Evolutionary conservation across 35 echinoderm and acorn worm species (phyloP).

Genomic region (Ophiothrix spiculata): DNA sequence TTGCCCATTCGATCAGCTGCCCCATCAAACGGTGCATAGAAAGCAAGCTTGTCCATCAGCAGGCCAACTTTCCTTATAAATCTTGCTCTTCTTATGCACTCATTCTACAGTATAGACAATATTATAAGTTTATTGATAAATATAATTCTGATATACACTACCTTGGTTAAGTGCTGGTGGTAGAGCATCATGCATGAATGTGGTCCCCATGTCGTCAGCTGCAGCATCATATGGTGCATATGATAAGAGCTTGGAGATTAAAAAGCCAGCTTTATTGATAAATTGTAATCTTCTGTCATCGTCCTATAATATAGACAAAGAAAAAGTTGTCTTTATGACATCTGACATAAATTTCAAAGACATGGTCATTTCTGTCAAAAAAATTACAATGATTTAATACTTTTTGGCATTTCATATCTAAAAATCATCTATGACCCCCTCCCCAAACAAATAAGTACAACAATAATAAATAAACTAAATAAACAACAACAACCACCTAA

Average conservation of each 20-base stretch:
- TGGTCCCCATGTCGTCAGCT: conserved; percentile 69
- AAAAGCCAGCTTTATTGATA: conserved; percentile 49
- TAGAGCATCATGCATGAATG: conserved; percentile 71
- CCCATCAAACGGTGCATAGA: conserved; percentile 68
- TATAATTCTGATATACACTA: not conserved
- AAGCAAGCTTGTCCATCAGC: conserved; percentile 62
- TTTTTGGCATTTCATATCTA: too few species aligned
- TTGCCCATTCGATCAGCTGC: conserved; percentile 78
- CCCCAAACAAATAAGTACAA: too few species aligned
- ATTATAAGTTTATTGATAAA: not conserved
- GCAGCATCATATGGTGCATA: conserved; percentile 76
- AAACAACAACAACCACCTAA: too few species aligned
- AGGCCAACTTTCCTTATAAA: conserved; percentile 67
- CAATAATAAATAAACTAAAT: too few species aligned
- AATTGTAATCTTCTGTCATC: conserved; percentile 57
- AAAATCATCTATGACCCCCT: too few species aligned
- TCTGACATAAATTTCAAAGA: too few species aligned
- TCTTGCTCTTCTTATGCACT: too few species aligned
- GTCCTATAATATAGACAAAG: too few species aligned
- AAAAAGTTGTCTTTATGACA: too few species aligned
- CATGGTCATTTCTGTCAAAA: too few species aligned
- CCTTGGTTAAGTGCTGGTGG: conserved; percentile 71
- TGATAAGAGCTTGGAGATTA: conserved; percentile 61
- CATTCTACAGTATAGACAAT: not conserved
- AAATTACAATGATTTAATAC: too few species aligned